phyloP scores from a whole-genome alignment of 2,797 vertebrate genomes.

The Hephaestus fuliginosus region DNA sequence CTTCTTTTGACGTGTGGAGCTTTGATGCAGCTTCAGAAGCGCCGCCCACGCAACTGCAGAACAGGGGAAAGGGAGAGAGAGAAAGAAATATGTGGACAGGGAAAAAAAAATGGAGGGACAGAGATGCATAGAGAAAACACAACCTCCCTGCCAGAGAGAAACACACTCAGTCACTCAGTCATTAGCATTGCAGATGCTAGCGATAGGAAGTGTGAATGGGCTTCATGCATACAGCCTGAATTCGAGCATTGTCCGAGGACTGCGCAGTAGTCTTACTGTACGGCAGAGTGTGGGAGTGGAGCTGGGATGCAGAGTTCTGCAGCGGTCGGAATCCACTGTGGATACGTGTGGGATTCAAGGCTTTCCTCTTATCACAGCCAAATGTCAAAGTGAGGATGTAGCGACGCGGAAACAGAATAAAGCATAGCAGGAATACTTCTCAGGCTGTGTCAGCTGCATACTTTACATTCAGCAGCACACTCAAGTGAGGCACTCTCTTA shows the following conservation, averaged over 20 bases:
- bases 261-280: slow-evolving; percentile 64
- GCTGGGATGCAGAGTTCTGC: slow-evolving; percentile 79
- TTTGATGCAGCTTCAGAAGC: slow-evolving; percentile 73
- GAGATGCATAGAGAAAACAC: slow-evolving; percentile 69
- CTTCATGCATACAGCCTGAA: slow-evolving; percentile 83
- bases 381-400: slow-evolving; percentile 87
- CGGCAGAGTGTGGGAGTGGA: slow-evolving; percentile 82
- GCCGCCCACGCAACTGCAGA: slow-evolving; percentile 65
- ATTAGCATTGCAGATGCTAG: slow-evolving; percentile 90
- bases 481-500: slow-evolving; percentile 58
- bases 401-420: slow-evolving; percentile 82
- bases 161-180: slow-evolving; percentile 64
- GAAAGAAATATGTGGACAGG: slow-evolving; percentile 43
- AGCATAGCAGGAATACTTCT: slow-evolving; percentile 84
- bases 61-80: slow-evolving; percentile 54
- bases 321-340: slow-evolving; percentile 82
- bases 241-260: slow-evolving; percentile 76
- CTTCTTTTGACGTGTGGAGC: slow-evolving; percentile 69
- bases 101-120: slow-evolving; percentile 55
- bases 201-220: slow-evolving; percentile 85
- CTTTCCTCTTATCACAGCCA: slow-evolving; percentile 86
- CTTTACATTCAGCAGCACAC: slow-evolving; percentile 71
- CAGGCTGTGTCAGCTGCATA: slow-evolving; percentile 77
- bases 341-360: slow-evolving; percentile 86
- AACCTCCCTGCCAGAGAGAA: slow-evolving; percentile 61